Percentiles rank a stretch among this genome's conserved stretches.
Evolutionary conservation across 2,113 vertebrate genomes (phyloP).

Genomic region (Oryzias woworae): DNA sequence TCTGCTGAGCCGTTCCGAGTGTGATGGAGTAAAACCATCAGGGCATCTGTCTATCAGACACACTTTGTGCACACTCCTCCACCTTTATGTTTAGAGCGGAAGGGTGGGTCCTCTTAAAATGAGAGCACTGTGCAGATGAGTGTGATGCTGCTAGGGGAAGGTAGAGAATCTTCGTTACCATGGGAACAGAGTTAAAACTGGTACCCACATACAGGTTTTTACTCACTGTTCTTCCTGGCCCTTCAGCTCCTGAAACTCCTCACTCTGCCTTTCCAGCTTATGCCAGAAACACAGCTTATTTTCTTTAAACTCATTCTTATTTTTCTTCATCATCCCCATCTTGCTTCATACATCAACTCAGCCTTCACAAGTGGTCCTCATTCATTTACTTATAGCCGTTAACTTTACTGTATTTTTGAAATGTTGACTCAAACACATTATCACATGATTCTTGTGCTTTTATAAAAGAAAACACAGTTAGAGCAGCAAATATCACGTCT

Average conservation of each 20-base stretch:
- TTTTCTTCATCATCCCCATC: neutral
- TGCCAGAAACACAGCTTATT: constrained; percentile 7
- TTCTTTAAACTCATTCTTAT: neutral
- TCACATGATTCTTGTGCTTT: too few relatives aligned
- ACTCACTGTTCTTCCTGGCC: constrained; percentile 21
- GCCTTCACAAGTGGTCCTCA: neutral
- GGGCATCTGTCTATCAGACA: neutral
- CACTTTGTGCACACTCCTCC: neutral
- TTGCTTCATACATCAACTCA: neutral
- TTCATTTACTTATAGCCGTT: constrained; percentile 3
- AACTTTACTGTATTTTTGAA: neutral
- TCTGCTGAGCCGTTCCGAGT: too few relatives aligned
- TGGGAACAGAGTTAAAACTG: constrained; percentile 78
- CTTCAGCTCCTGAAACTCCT: constrained; percentile 5
- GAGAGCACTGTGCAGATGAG: constrained; percentile 23
- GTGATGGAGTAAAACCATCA: neutral
- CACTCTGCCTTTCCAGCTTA: constrained; percentile 31
- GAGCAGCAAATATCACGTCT: too few relatives aligned
- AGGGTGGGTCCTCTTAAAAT: constrained; percentile 39
- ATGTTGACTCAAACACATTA: too few relatives aligned
- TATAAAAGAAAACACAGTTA: too few relatives aligned
- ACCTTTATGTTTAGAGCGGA: constrained; percentile 24
- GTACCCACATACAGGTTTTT: constrained; percentile 47
- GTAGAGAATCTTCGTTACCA: constrained; percentile 63
- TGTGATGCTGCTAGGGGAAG: neutral